phyloP scores from a whole-genome alignment of 1,140 invertebrate species.

The Metaphire vulgaris region DNA sequence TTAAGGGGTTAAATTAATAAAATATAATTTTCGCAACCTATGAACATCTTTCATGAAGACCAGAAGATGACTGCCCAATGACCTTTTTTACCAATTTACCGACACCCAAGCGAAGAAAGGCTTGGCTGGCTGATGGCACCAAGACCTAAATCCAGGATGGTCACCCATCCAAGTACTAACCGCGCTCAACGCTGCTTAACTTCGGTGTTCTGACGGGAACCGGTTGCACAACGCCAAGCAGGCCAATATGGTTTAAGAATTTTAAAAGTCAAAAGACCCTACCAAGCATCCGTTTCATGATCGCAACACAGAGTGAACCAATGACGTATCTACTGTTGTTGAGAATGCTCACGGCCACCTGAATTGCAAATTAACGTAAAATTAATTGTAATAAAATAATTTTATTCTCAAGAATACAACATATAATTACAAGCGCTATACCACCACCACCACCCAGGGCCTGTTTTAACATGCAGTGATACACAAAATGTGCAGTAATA shows the following conservation, averaged over 20 bases:
- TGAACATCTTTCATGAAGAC: no score
- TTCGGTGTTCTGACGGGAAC: no score
- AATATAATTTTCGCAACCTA: no score
- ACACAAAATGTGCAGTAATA: no score
- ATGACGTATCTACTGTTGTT: slow-evolving; percentile 4
- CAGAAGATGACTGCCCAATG: no score
- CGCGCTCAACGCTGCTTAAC: no score
- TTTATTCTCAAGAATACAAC: background rate
- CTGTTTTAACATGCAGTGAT: background rate
- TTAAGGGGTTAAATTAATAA: no score
- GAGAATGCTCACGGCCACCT: background rate
- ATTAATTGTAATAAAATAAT: background rate
- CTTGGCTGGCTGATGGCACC: background rate
- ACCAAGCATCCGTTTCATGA: background rate
- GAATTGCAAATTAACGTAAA: background rate
- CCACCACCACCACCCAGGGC: background rate
- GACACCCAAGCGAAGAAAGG: no score
- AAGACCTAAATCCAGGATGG: background rate
- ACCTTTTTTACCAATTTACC: no score
- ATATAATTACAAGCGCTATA: background rate
- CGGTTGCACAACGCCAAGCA: background rate
- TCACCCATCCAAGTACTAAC: background rate
- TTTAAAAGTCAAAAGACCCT: background rate
- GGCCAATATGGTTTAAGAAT: background rate
- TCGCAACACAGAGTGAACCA: background rate